Evolutionary conservation across 2,113 vertebrate genomes (phyloP), one percentile per base, ranked within the genome.

Genomic region (Coreoperca whiteheadi): DNA sequence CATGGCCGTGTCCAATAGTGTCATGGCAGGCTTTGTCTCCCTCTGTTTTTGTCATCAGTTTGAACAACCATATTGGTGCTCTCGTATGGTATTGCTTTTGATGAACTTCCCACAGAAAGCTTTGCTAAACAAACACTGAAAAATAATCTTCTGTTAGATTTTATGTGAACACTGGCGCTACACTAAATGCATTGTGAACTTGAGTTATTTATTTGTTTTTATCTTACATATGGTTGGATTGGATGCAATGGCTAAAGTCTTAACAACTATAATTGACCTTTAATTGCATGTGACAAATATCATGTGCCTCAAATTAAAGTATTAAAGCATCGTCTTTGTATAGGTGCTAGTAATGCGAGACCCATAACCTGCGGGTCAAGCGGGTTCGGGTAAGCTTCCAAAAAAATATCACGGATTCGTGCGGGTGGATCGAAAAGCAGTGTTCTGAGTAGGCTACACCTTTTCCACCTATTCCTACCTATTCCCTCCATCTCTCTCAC

Each of bases 1-100:
- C 85, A 85, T 87, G 77, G 72, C 81, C 61, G 50, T 82, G 89
- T 91, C 90, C 89, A 88, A 41, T 67, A 82, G 82, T 88, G 80
- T 78, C 70, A 81, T 61, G 61, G 70, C 83, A 79, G 68, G 64
- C 61, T 82, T 84, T 88, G 87, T 83, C 81, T 90, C 74, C 50
- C 37, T 72, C 60, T 77, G 70, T 87, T 86, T 88, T 77, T 15
- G 25, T 73, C 85, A 86, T 82, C 39, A 69, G 60, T 89, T 69
- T 85, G 73, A 88, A 88, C 63, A 76, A 21, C 50, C 81, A 46
- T 79, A 74, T 77, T 72, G 84, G 65, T 88, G 74, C 76, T 85
- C 59, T 76, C 34, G 30, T 75, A 18, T 73, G 80, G 67, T 73
- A 59, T 60, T 71, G 61, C 37, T 78, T 91, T 81, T 82, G 87